Evolutionary conservation across 2,888 invertebrate species (phyloP), one percentile per base, ranked within the genome.

Genomic region (Leptinotarsa haldemani): DNA sequence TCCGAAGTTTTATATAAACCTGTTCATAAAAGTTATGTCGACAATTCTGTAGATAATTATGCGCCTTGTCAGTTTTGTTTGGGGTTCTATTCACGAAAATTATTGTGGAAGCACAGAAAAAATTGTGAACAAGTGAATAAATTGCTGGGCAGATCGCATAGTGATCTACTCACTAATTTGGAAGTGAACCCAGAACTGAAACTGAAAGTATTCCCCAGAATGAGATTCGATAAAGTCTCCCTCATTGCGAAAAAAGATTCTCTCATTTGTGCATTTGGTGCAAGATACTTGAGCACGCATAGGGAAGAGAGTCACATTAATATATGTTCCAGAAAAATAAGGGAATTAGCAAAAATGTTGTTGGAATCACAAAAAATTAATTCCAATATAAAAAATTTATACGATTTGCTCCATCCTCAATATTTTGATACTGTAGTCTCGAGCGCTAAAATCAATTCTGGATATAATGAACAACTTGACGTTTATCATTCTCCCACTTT

Each of bases 181-280:
- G 25, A 20, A 1, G 9, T 67, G 1, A 72, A 66, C 58, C 46
- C 15, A 4, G 25, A 67, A 12, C 15, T 67, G 18, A 20, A 18
- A 53, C 12, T 40, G 7, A 56, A 52, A 65, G 72, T 76, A 4
- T 77, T 77, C 53, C 74, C 77, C 7, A 56, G 56, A 16, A 77
- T 77, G 77, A 15, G 70, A n/a, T 20, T 66, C 0, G 77, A 77
- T 61, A 22, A 71, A 18, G 67, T 76, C 15, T 75, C 73, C n/a
- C 16, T 75, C 2, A 13, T n/a, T 3, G 75, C 75, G 9, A 61
- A 75, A 63, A 75, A 67, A 58, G 75, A 75, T 40, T 4, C 64
- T n/a, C 46, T 68, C 18, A 68, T 68, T 30, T 68, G 68, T 30
- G 53, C 68, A 16, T 40, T 40, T 40, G 40, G 40, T 40, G 9